Evolutionary conservation across 53 echinoderm and acorn worm genomes (phyloP).

Genomic region (Paracentrotus lividus): DNA sequence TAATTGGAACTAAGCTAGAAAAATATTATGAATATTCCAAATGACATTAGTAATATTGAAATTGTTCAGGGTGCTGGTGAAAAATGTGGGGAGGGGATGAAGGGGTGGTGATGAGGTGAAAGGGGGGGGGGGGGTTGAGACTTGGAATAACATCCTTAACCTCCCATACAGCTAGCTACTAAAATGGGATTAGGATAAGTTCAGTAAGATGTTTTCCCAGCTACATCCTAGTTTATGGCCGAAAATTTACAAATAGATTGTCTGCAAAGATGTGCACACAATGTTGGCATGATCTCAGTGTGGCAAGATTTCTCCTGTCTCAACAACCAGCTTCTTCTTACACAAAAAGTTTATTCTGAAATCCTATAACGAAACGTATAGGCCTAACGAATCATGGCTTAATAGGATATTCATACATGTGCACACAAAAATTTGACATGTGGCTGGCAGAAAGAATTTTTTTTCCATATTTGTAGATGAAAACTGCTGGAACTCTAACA

Average conservation of each 20-base stretch:
- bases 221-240: background rate
- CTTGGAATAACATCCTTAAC: background rate
- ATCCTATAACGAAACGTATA: too few species aligned
- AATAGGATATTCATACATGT: too few species aligned
- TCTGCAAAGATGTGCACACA: constrained; percentile 6
- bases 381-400: too few species aligned
- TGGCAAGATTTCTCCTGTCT: background rate
- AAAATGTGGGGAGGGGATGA: background rate
- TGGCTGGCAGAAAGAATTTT: too few species aligned
- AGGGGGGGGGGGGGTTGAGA: too few species aligned
- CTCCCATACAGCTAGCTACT: background rate
- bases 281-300: background rate
- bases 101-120: background rate
- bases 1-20: background rate
- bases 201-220: background rate
- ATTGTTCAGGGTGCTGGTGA: background rate
- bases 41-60: background rate
- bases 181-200: background rate
- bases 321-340: too few species aligned
- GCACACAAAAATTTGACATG: too few species aligned
- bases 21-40: background rate
- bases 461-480: too few species aligned
- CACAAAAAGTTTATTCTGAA: too few species aligned
- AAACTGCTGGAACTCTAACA: too few species aligned
- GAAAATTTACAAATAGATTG: background rate